Base-by-base conservation (phyloP, 2,113 vertebrate genomes). In the Myotis davidii region DNA sequence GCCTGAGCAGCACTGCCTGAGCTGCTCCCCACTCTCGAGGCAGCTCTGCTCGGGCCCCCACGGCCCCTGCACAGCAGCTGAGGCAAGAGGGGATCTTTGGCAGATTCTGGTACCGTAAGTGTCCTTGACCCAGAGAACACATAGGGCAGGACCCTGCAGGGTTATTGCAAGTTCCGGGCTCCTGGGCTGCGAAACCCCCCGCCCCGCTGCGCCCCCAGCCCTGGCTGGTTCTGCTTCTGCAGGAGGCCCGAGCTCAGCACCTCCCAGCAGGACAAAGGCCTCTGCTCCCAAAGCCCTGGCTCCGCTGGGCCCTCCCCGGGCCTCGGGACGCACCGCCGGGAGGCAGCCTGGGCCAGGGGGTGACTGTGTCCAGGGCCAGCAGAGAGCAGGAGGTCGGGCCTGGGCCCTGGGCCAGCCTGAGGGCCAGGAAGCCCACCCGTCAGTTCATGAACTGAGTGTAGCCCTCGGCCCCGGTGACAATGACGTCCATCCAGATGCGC, bases 401-500 rank as follows among this genome's bases (percentile, higher is more conserved):
- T 52, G 52, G 52, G 48, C 48, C 12, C 48, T 50, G 54, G 69
- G 16, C 56, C 2, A 3, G 27, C 77, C 70, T 0, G 17, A 25
- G 85, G 64, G 42, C 79, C 59, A n/a, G 23, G 56, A 65, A 64
- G 84, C 39, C 76, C 50, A 3, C 0, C 1, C 0, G 67, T 97
- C 96, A 98, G 83, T 98, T 98, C 97, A 97, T 98, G 98, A 99
- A 99, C 98, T 99, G 99, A 0, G 99, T 99, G 98, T 99, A 99
- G 6, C 99, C 99, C 98, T 99, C 99, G 0, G 99, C 99, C 27
- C 99, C 99, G 0, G 99, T 99, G 91, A 99, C 99, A 0, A 99
- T 99, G 91, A 99, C 99, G 0, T 99, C 99, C 99, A 99, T 99
- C 99, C 99, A 99, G 96, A 99, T 99, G 93, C 99, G 98, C 99